Evolutionary conservation across 2,888 invertebrate species (phyloP).

Genomic region (Creontiades dilutus): DNA sequence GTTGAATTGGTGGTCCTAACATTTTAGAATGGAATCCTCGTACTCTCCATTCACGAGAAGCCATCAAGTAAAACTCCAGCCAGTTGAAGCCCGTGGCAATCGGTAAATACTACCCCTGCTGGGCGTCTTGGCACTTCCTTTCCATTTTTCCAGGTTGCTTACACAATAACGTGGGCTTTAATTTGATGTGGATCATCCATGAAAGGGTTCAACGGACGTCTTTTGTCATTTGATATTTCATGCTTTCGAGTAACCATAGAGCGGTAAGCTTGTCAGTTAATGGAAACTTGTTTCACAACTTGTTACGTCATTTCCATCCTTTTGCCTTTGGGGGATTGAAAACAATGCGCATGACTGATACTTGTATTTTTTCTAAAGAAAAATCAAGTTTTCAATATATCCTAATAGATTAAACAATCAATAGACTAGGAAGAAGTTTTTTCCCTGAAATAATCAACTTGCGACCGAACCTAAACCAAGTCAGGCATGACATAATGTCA

Average conservation of each 20-base stretch:
- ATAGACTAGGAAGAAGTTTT: too few species aligned
- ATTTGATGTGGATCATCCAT: not conserved
- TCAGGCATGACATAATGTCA: too few species aligned
- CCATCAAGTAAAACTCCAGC: not conserved
- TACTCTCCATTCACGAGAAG: not conserved
- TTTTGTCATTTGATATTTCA: constrained; percentile 5
- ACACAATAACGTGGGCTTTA: constrained; percentile 5
- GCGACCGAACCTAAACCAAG: too few species aligned
- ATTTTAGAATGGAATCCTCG: not conserved
- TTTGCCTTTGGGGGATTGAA: not conserved
- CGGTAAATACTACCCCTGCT: not conserved
- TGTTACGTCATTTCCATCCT: not conserved
- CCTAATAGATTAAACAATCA: too few species aligned
- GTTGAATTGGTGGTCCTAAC: too few species aligned
- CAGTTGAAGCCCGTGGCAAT: not conserved
- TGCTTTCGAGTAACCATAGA: not conserved
- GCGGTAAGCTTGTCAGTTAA: not conserved
- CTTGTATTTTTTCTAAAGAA: too few species aligned
- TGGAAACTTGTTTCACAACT: constrained; percentile 11
- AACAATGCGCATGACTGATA: too few species aligned
- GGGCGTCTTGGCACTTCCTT: not conserved
- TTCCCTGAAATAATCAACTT: too few species aligned
- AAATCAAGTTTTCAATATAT: too few species aligned
- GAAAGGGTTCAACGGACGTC: not conserved
- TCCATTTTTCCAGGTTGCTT: constrained; percentile 1